phyloP scores from a whole-genome alignment of 1,140 invertebrate species.

The Lutraria rhynchaena region DNA sequence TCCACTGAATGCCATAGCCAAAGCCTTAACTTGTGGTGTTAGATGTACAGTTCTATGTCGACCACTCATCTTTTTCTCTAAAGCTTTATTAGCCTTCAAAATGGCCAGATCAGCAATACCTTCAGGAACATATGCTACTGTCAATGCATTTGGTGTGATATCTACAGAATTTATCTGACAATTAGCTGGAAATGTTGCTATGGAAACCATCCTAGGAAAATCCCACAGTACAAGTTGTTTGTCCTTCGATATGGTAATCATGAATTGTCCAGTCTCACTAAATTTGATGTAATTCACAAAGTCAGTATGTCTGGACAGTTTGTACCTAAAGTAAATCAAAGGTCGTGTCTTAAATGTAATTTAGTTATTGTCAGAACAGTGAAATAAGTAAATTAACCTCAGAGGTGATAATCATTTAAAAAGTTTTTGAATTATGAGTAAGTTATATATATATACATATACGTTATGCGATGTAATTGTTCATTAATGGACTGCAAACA shows the following conservation, averaged over 20 bases:
- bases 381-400: no score
- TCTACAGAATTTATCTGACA: slow-evolving; percentile 64
- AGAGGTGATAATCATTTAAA: no score
- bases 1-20: slow-evolving; percentile 67
- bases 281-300: slow-evolving; percentile 69
- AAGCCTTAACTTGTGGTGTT: slow-evolving; percentile 60
- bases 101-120: slow-evolving; percentile 60
- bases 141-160: slow-evolving; percentile 52
- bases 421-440: no score
- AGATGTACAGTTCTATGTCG: slow-evolving; percentile 41
- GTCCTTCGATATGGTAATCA: slow-evolving; percentile 66
- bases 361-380: no score
- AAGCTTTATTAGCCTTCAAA: slow-evolving; percentile 61
- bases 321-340: slow-evolving; percentile 56
- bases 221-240: slow-evolving; percentile 70
- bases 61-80: slow-evolving; percentile 47
- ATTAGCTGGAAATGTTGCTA: slow-evolving; percentile 62
- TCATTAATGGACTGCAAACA: no score
- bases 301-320: slow-evolving; percentile 67
- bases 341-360: background rate
- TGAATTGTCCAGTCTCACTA: slow-evolving; percentile 59
- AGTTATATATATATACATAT: no score
- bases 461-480: no score
- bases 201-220: slow-evolving; percentile 53
- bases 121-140: slow-evolving; percentile 67